A percentile compares a stretch with the other conserved stretches of the same genome.
Evolutionary conservation across 92 coral and sea anemone genomes (phyloP).

Genomic region (Meandrina meandrites): DNA sequence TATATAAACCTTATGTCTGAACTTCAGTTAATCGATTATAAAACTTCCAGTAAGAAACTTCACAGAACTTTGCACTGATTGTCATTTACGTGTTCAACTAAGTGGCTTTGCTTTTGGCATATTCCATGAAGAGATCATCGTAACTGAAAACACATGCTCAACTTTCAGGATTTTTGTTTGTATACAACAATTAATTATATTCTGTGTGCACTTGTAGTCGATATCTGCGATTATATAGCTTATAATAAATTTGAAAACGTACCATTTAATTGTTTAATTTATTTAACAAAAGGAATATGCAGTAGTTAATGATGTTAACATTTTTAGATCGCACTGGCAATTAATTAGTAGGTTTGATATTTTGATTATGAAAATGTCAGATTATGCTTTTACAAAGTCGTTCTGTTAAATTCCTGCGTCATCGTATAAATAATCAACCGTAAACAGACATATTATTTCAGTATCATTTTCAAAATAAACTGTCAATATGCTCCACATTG

Average conservation of each 20-base stretch:
- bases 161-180: background rate
- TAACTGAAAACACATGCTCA: too few relatives aligned
- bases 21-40: constrained; percentile 1
- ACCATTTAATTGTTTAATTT: background rate
- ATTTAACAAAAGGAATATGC: background rate
- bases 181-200: background rate
- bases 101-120: background rate
- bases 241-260: background rate
- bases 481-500: background rate
- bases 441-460: background rate
- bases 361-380: background rate
- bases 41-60: background rate
- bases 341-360: background rate
- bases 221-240: background rate
- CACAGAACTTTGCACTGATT: background rate
- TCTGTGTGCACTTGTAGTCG: background rate
- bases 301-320: background rate
- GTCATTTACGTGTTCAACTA: background rate
- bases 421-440: background rate
- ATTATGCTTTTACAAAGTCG: background rate
- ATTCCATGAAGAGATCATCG: background rate
- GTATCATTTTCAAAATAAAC: background rate
- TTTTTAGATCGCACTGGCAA: background rate
- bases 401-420: background rate
- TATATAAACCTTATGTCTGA: background rate